Evolutionary conservation across 2,888 invertebrate genomes (phyloP).

Genomic region (Apamea epomidion): DNA sequence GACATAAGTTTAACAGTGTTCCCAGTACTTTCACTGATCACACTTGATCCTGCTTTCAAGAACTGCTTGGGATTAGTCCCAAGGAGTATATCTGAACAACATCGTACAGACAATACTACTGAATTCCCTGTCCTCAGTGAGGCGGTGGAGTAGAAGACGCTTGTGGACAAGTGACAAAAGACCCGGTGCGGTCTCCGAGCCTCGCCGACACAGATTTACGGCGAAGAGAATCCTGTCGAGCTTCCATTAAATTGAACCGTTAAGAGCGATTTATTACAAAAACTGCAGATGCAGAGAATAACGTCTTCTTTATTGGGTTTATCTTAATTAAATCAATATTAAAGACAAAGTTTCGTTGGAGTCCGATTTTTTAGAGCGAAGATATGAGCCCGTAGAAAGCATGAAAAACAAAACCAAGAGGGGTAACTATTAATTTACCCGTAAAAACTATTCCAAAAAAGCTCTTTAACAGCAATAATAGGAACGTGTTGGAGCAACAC

Average conservation of each 20-base stretch:
- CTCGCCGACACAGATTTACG: conserved; percentile 73
- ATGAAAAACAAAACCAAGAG: neutral
- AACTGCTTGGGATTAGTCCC: neutral
- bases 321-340: conserved; percentile 53
- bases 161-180: conserved; percentile 78
- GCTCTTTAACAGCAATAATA: neutral
- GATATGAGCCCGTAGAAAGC: neutral
- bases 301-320: conserved; percentile 52
- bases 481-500: no score
- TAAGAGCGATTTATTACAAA: conserved; percentile 68
- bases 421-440: neutral
- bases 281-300: conserved; percentile 59
- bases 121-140: conserved; percentile 48
- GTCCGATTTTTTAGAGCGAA: neutral
- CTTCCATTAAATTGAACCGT: conserved; percentile 70
- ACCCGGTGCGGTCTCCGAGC: conserved; percentile 68
- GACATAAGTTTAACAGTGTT: neutral
- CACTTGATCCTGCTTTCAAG: neutral
- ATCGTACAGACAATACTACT: conserved; percentile 41
- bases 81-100: neutral
- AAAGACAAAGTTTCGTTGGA: neutral
- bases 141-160: conserved; percentile 59
- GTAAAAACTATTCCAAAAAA: neutral
- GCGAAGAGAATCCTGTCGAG: conserved; percentile 68
- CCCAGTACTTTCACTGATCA: neutral